Evolutionary conservation across 2,888 invertebrate species (phyloP).

Genomic region (Gymnosoma rotundatum): DNA sequence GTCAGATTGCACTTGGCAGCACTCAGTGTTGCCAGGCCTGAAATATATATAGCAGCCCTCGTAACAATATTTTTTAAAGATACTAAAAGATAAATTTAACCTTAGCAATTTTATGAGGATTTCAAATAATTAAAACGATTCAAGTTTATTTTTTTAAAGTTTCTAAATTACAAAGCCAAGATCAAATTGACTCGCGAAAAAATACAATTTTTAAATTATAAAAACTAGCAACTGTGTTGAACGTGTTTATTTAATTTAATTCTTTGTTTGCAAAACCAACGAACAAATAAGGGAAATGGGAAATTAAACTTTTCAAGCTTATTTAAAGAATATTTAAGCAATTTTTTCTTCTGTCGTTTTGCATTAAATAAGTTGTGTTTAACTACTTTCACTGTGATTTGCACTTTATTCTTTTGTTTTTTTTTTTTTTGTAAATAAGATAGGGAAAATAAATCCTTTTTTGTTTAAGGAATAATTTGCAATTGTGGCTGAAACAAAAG

Average conservation of each 20-base stretch:
- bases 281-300: neutral
- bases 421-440: neutral
- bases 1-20: too few species aligned
- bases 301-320: neutral
- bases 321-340: neutral
- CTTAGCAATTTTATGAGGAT: too few species aligned
- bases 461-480: conserved; percentile 17
- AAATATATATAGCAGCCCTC: too few species aligned
- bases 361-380: conserved; percentile 1
- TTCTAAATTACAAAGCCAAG: too few species aligned
- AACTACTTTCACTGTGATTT: neutral
- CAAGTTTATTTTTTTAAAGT: too few species aligned
- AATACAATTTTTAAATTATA: neutral
- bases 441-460: neutral
- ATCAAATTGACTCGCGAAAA: too few species aligned
- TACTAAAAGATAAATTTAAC: too few species aligned
- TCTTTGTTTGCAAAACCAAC: neutral
- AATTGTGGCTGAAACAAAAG: neutral
- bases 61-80: too few species aligned
- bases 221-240: neutral
- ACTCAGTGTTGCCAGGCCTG: too few species aligned
- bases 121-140: too few species aligned
- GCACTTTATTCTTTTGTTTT: neutral
- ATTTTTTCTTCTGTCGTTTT: neutral
- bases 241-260: neutral